Base-by-base conservation (phyloP, 2,888 invertebrate genomes). In the Synergus laeviventris region DNA sequence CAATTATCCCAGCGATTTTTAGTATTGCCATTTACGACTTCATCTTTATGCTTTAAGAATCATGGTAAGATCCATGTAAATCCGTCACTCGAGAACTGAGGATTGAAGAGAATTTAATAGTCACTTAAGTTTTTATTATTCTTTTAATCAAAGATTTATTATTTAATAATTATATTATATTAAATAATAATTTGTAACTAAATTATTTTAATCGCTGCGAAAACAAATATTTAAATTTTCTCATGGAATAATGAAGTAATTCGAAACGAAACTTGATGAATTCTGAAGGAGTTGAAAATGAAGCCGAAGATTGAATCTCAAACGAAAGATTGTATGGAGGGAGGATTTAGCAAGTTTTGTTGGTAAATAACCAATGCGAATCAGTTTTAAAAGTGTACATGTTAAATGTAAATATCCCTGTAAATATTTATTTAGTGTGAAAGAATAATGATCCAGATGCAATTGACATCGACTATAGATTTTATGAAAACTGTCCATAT, bases 131-230 rank as follows among this genome's bases (percentile, higher is more conserved):
- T 88, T 82, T 81, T 83, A 82, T 86, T 86, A 42, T 66, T 31
- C 70, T 70, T 70, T 31, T 70, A 84, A 88, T 89, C 88, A 88
- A 87, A 89, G 88, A 88, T 87, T 89, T 85, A 83, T 87, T 83
- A 62, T 86, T 84, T 42, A 61, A 36, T 75, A 82, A 78, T 84
- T 86, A 79, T 84, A 83, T 85, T 86, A 87, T 84, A 83, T 85
- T 86, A 87, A 70, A 49, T 42, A 31, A 39, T 64, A 64, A 70
- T 70, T 84, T 84, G 82, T 81, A 84, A 86, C 81, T 89, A 89
- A 89, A 88, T 89, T 89, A 89, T 88, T 88, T 80, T 82, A 79
- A 80, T 77, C 75, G 74, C 78, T 80, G 79, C 74, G 77, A 56
- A 60, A 82, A 64, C 73, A 73, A 76, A 81, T 85, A 83, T 85